Conservation (phyloP, 2,113 vertebrate genomes). For the Recurvirostra avosetta region DNA sequence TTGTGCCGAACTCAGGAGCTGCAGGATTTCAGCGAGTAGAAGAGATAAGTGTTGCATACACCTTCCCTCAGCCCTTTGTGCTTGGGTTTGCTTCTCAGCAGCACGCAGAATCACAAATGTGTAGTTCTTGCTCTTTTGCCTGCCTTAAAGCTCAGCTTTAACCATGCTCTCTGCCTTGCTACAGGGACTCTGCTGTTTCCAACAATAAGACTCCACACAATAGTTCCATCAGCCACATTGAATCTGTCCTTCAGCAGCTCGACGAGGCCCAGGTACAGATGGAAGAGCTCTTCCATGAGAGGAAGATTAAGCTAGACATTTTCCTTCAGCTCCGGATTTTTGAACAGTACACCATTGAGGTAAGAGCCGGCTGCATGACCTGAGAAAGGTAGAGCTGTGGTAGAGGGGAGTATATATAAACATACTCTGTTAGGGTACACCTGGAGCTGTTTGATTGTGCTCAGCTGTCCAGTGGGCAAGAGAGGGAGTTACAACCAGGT, state of each 20-base stretch:
- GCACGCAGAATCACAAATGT: neutral
- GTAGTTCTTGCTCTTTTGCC: neutral
- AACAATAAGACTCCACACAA: constrained; percentile 94
- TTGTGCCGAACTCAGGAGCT: neutral
- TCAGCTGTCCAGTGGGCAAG: neutral
- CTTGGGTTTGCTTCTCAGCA: neutral
- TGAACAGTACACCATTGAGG: constrained; percentile 97
- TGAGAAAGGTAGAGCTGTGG: neutral
- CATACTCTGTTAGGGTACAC: neutral
- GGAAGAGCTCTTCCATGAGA: constrained; percentile 97
- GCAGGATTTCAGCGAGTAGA: neutral
- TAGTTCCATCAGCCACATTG: constrained; percentile 96
- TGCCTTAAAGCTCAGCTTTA: neutral
- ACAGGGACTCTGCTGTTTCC: constrained; percentile 92
- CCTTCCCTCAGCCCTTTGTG: neutral
- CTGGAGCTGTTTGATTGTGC: neutral
- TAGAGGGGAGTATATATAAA: neutral
- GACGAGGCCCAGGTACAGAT: constrained; percentile 97
- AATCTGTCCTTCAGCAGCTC: constrained; percentile 95
- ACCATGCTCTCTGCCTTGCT: constrained; percentile 15
- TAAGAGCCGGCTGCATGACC: constrained; percentile 28
- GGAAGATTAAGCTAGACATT: constrained; percentile 97
- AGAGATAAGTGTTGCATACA: neutral
- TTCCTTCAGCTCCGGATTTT: constrained; percentile 96
- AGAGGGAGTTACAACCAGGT: neutral